phyloP scores from a whole-genome alignment of 2,888 invertebrate species.

The Meloe dianella region DNA sequence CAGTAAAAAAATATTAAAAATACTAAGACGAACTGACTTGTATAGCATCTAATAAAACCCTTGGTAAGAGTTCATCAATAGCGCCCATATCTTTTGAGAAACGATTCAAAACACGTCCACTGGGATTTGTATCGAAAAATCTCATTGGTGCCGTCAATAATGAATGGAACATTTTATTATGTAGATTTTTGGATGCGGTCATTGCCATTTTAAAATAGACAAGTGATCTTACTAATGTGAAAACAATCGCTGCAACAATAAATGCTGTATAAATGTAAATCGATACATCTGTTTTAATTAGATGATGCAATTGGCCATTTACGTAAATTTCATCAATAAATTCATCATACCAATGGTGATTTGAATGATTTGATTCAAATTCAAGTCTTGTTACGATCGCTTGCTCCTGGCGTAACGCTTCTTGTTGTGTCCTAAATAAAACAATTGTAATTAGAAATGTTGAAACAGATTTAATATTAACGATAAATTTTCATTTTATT shows the following conservation, averaged over 20 bases:
- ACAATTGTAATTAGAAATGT: neutral
- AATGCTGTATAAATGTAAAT: conserved; percentile 63
- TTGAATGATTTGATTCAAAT: conserved; percentile 7
- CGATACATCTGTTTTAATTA: conserved; percentile 40
- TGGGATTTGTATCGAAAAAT: conserved; percentile 86
- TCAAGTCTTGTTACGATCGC: conserved; percentile 4
- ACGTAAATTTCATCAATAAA: conserved; percentile 24
- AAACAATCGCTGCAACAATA: conserved; percentile 64
- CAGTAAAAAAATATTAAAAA: neutral
- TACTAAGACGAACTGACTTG: conserved; percentile 55
- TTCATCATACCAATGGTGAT: conserved; percentile 29
- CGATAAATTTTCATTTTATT: too few relatives aligned
- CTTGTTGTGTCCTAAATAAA: conserved; percentile 49
- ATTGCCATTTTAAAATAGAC: conserved; percentile 76
- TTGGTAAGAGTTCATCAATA: conserved; percentile 76
- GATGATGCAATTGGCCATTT: conserved; percentile 21
- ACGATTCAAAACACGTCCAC: conserved; percentile 77
- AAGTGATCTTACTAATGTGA: conserved; percentile 69
- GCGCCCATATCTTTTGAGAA: conserved; percentile 85
- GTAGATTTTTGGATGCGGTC: conserved; percentile 75
- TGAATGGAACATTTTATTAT: conserved; percentile 78
- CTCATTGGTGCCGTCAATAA: conserved; percentile 68
- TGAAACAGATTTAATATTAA: too few relatives aligned
- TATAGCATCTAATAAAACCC: conserved; percentile 67
- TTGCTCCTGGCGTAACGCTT: conserved; percentile 36